These are phyloP conservation scores for Pterobdella sp. DNA, from an alignment of 2,888 invertebrate species.

Conservation along the genomic window DNA sequence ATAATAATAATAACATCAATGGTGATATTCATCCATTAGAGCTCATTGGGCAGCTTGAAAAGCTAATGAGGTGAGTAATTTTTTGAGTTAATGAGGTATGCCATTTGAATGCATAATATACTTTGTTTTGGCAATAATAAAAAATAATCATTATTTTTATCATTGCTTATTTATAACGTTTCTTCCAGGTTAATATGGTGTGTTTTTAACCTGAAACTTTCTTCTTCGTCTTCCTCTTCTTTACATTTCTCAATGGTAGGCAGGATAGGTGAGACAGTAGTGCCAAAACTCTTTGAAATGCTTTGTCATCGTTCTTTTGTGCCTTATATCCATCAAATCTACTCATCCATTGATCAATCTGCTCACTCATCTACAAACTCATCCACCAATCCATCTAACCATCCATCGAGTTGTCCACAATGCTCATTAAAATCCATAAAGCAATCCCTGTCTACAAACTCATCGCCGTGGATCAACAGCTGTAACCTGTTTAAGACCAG, in stretches of 20 bases:
- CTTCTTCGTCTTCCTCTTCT: background rate
- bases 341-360: background rate
- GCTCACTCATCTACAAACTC: background rate
- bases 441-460: background rate
- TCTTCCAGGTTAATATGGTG: background rate
- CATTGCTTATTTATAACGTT: too few relatives aligned
- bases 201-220: background rate
- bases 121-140: too few relatives aligned
- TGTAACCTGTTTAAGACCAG: background rate
- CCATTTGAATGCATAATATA: too few relatives aligned
- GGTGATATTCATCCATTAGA: too few relatives aligned
- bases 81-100: background rate
- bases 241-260: background rate
- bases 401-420: background rate
- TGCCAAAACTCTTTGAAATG: background rate
- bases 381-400: background rate
- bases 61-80: background rate
- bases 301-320: background rate
- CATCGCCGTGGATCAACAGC: background rate
- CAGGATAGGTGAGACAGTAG: background rate
- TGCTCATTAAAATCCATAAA: background rate
- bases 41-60: background rate
- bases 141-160: too few relatives aligned
- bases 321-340: background rate
- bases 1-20: too few relatives aligned